Evolutionary conservation across 2,113 vertebrate species (phyloP), one percentile per base, ranked within the genome.

Genomic region (Psilopogon haemacephalus): DNA sequence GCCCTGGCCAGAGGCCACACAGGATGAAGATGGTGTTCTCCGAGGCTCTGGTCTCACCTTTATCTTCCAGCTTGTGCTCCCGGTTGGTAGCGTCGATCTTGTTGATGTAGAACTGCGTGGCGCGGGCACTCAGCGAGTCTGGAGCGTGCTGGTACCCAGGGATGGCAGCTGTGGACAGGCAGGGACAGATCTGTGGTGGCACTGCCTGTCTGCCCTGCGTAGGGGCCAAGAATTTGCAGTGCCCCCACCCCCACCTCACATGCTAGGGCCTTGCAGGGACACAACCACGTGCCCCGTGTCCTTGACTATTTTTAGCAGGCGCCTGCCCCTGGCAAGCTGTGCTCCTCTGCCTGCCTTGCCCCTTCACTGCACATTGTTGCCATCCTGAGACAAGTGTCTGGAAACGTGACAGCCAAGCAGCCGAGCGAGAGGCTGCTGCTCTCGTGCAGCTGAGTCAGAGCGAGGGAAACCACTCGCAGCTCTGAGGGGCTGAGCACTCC

Each of bases 31-130:
- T 37, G 38, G 40, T 1, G 1, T 46, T 73, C 85, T 38, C 35
- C 7, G 2, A 15, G 32, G 21, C 69, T 55, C 52, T 30, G 26
- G 26, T 65, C 96, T 96, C 91, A 99, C 99, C 99, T 98, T 97
- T 99, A 81, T 99, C 99, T 92, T 99, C 99, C 90, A 99, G 97
- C 94, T 98, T 98, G 84, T 98, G 97, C 68, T 99, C 99, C 95
- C 98, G 98, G 95, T 97, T 98, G 88, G 97, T 96, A 4, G 98
- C 80, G 2, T 99, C 99, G 8, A 98, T 98, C 93, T 98, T 96
- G 72, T 98, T 98, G 84, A 99, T 99, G 95, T 98, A 98, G 97
- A 99, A 99, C 94, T 98, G 99, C 11, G 98, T 98, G 54, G 98
- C 94, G 2, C 98, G 98, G 37, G 98, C 92, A 27, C 97, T 98